Percentiles rank a stretch among this genome's conserved stretches.
These are phyloP conservation scores for Macrosoma leucophasiata DNA, from an alignment of 2,888 invertebrate genomes.

Conservation along the genomic window DNA sequence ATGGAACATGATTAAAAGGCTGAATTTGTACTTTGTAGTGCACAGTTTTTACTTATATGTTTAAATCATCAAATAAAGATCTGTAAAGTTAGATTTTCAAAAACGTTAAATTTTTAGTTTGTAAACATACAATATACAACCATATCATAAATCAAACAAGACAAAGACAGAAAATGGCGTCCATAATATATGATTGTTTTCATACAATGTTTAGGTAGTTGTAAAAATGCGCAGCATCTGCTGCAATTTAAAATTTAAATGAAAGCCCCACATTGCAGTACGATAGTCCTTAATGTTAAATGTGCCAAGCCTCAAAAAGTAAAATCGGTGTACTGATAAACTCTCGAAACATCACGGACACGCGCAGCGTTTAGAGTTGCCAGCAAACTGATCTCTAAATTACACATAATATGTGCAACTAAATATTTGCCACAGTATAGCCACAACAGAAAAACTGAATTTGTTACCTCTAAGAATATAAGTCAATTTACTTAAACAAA, in stretches of 20 bases:
- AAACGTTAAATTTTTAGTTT: slow-evolving; percentile 35
- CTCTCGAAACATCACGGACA: too few species aligned
- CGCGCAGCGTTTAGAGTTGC: too few species aligned
- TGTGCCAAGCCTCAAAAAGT: slow-evolving; percentile 16
- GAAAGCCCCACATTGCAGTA: slow-evolving; percentile 4
- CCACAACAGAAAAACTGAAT: too few species aligned
- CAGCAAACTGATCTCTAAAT: too few species aligned
- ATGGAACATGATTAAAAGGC: slow-evolving; percentile 52
- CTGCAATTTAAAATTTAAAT: slow-evolving; percentile 8
- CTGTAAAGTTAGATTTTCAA: slow-evolving; percentile 5
- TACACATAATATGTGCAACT: too few species aligned
- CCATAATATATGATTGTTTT: too few species aligned
- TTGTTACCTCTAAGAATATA: too few species aligned
- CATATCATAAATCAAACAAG: slow-evolving; percentile 13
- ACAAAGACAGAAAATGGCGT: slow-evolving; percentile 9
- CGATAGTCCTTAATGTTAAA: slow-evolving; percentile 6
- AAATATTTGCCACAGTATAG: too few species aligned
- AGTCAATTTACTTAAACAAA: too few species aligned
- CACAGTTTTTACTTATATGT: slow-evolving; percentile 43
- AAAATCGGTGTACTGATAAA: too few species aligned
- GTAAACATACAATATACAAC: too few species aligned
- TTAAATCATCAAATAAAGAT: slow-evolving; percentile 26
- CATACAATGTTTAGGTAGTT: slow-evolving; percentile 6
- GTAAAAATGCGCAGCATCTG: slow-evolving; percentile 5
- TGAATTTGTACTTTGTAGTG: slow-evolving; percentile 65